Evolutionary conservation across 2,888 invertebrate species (phyloP).

Genomic region (Eumerus sabulonum): DNA sequence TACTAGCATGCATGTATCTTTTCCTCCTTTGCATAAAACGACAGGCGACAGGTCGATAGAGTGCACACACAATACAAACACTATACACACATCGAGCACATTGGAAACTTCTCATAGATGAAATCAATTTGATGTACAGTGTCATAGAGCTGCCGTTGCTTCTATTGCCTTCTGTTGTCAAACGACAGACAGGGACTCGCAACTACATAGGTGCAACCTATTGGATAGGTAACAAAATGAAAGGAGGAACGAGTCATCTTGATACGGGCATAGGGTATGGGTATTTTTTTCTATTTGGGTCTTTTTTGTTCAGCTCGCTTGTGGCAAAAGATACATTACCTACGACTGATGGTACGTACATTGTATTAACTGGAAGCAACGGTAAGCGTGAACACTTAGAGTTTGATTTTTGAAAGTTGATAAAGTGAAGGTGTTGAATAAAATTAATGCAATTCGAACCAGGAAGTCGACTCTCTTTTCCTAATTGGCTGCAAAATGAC

Average conservation of each 20-base stretch:
- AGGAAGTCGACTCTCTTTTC: conserved; percentile 38
- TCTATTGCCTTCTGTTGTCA: conserved; percentile 12
- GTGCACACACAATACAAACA: conserved; percentile 28
- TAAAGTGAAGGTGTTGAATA: conserved; percentile 66
- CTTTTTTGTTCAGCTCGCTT: neutral
- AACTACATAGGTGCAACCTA: conserved; percentile 36
- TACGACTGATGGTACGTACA: conserved; percentile 21
- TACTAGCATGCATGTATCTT: conserved; percentile 36
- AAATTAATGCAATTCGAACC: conserved; percentile 59
- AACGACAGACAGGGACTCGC: conserved; percentile 21
- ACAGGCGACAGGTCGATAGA: conserved; percentile 68
- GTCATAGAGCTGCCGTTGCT: conserved; percentile 62
- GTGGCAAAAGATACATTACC: neutral
- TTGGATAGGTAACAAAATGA: conserved; percentile 30
- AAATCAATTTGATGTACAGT: conserved; percentile 69
- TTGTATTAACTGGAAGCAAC: conserved; percentile 59
- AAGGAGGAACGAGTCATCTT: conserved; percentile 64
- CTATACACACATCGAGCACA: conserved; percentile 38
- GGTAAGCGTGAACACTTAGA: conserved; percentile 43
- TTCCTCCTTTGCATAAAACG: conserved; percentile 52
- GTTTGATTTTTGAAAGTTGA: conserved; percentile 46
- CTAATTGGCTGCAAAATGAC: too few species aligned
- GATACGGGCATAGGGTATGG: conserved; percentile 46
- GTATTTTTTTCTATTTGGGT: conserved; percentile 35
- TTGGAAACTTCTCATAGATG: conserved; percentile 68